Base-by-base conservation (phyloP, 2,113 vertebrate species). In the Ictalurus punctatus region DNA sequence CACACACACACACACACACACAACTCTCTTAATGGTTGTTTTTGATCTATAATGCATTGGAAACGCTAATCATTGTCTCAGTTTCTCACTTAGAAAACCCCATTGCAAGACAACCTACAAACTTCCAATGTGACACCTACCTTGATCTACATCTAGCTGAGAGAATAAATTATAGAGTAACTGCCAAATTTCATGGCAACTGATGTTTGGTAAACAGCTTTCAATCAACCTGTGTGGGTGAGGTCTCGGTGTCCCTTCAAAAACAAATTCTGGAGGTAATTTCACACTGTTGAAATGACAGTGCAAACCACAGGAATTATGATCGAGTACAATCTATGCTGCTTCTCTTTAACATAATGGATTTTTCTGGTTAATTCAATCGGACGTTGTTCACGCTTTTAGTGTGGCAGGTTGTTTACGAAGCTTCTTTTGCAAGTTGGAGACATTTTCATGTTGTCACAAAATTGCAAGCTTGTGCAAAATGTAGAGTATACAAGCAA, bases 191-290 rank as follows among this genome's bases (percentile, higher is more conserved):
- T 91, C 84, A 83, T 56, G 54, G 88, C 59, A 40, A 76, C 61
- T 54, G 40, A 87, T 83, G 86, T 90, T 90, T 89, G 88, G 88
- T 81, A 89, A 89, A 87, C 85, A 82, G 71, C 74, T 69, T 88
- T 73, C 79, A 88, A 37, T 44, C 65, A 86, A 12, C 48, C 40
- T 9, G 30, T 74, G 82, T 84, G 85, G 87, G 89, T 83, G 61
- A 74, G 71, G 67, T 61, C 58, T 76, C 63, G 3, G 37, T 81
- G 85, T 40, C 30, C 65, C 69, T 81, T 90, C n/a, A 52, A 85
- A 81, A n/a, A 16, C 84, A 78, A 40, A 81, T 30, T 69, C 74
- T 83, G 59, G 78, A 87, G 63, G 63, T 37, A 65, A 30, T 87
- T 91, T 88, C 37, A 80, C 81, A 85, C 86, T 19, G 40, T 40